Percentiles rank a stretch among this genome's conserved stretches.
These are phyloP conservation scores for Propithecus perrieri DNA, from an alignment of 2,797 vertebrate genomes.

Conservation along the genomic window DNA sequence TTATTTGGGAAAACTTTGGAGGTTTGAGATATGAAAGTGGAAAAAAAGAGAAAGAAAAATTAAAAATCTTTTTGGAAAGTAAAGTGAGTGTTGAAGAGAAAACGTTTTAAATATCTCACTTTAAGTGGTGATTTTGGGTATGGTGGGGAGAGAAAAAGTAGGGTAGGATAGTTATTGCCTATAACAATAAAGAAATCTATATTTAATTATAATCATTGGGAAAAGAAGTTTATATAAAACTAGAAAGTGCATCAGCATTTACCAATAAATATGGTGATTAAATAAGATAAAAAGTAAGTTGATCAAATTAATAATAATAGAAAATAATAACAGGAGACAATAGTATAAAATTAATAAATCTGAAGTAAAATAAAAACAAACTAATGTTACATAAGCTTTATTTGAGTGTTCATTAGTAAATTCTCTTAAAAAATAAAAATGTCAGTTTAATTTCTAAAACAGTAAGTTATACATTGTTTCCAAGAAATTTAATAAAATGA, in stretches of 20 bases:
- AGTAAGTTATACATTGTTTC: neutral
- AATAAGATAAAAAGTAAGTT: neutral
- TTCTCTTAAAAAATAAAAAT: neutral
- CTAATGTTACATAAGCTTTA: neutral
- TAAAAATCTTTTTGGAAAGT: neutral
- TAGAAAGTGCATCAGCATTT: neutral
- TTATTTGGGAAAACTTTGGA: neutral
- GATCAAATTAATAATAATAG: neutral
- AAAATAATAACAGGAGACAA: neutral
- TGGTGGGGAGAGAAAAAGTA: neutral
- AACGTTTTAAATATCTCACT: neutral
- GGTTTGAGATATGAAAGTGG: neutral
- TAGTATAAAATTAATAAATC: neutral
- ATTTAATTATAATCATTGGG: neutral
- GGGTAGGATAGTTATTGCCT: neutral
- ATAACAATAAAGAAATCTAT: neutral
- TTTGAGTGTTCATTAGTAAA: neutral
- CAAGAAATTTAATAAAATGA: neutral
- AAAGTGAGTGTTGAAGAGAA: neutral
- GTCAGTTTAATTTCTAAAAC: neutral
- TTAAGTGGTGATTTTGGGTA: neutral
- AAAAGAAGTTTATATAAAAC: neutral
- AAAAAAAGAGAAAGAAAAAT: neutral
- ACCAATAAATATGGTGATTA: neutral
- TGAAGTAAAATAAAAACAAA: neutral